A percentile compares a stretch with the other conserved stretches of the same genome.
These are phyloP conservation scores for Drosophila paramelanica DNA, from an alignment of 2,888 invertebrate species.

Conservation along the genomic window DNA sequence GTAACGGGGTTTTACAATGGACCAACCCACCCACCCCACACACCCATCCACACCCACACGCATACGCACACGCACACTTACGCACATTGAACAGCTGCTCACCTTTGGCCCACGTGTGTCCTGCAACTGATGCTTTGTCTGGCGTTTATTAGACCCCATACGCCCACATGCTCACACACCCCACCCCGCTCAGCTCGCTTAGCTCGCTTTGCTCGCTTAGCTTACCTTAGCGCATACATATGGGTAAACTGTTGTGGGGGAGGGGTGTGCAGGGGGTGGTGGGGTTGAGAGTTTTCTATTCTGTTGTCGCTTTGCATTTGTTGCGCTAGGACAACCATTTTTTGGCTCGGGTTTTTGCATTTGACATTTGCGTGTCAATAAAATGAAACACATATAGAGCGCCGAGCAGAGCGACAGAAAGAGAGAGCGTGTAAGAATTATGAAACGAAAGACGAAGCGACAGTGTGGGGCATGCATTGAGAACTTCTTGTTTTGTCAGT, in stretches of 20 bases:
- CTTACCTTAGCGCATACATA: not conserved
- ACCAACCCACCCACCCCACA: not conserved
- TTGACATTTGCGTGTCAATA: slow-evolving; percentile 75
- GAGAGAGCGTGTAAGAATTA: not conserved
- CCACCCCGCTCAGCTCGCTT: not conserved
- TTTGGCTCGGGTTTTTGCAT: slow-evolving; percentile 56
- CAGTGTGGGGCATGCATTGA: not conserved
- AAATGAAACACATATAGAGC: slow-evolving; percentile 14
- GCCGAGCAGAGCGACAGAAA: too few species aligned
- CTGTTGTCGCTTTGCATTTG: slow-evolving; percentile 74
- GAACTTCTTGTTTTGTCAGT: slow-evolving; percentile 23
- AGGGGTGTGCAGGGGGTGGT: not conserved
- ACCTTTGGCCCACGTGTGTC: slow-evolving; percentile 68
- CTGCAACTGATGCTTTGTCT: slow-evolving; percentile 60
- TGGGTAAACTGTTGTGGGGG: not conserved
- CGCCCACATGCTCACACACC: slow-evolving; percentile 66
- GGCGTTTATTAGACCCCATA: slow-evolving; percentile 67
- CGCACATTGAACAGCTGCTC: slow-evolving; percentile 45
- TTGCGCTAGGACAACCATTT: slow-evolving; percentile 71
- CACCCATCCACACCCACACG: not conserved
- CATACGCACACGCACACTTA: slow-evolving; percentile 12
- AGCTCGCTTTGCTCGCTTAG: not conserved
- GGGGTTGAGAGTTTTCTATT: slow-evolving; percentile 9
- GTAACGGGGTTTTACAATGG: not conserved
- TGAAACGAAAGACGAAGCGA: too few species aligned